These are phyloP conservation scores for Amaurobius ferox DNA, from an alignment of 2,888 invertebrate genomes.

Conservation along the genomic window DNA sequence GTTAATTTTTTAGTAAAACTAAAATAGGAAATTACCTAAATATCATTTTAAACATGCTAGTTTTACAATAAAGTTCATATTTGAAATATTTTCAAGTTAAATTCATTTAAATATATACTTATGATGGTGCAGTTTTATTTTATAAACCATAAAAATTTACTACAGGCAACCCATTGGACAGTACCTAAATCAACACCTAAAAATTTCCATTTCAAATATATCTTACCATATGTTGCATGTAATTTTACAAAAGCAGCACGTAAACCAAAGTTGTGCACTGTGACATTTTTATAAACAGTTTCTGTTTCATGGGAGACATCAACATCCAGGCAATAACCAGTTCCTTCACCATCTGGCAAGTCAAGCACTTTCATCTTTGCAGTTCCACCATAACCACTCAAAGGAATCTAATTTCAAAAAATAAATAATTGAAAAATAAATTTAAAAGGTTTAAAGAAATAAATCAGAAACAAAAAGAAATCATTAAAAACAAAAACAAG, in stretches of 20 bases:
- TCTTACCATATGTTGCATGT: constrained; percentile 22
- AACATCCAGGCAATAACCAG: constrained; percentile 52
- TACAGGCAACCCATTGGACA: too few species aligned
- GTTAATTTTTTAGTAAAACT: too few species aligned
- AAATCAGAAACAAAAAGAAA: not conserved
- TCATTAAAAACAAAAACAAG: not conserved
- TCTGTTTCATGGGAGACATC: not conserved
- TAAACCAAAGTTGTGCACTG: constrained; percentile 30
- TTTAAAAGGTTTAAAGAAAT: too few species aligned
- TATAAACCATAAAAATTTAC: too few species aligned
- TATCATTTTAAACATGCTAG: too few species aligned
- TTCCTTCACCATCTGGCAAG: constrained; percentile 29
- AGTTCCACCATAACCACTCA: constrained; percentile 60
- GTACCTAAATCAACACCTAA: too few species aligned
- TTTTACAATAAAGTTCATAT: too few species aligned
- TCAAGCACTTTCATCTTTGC: constrained; percentile 39
- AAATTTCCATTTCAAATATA: too few species aligned
- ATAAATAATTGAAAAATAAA: not conserved
- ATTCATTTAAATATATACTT: too few species aligned
- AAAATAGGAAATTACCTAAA: too few species aligned
- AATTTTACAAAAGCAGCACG: constrained; percentile 50
- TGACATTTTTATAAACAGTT: constrained; percentile 17
- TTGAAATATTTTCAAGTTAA: too few species aligned
- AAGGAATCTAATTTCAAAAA: constrained; percentile 48
- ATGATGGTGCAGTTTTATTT: too few species aligned